Evolutionary conservation across 2,888 invertebrate genomes (phyloP).

Genomic region (Tachina lurida): DNA sequence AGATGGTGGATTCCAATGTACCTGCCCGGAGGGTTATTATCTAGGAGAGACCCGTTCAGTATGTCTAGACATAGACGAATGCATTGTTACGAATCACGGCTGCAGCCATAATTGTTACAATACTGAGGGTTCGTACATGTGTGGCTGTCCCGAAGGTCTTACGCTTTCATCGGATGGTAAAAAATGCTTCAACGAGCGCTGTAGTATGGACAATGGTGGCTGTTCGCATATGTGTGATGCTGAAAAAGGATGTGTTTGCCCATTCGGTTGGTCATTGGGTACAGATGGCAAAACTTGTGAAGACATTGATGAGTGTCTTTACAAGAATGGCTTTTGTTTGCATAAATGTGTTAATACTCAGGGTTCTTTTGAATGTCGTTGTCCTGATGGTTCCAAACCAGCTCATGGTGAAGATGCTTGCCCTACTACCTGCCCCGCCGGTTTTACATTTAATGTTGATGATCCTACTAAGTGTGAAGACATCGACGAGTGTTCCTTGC

Average conservation of each 20-base stretch:
- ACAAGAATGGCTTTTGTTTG: constrained; percentile 81
- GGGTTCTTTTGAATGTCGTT: constrained; percentile 84
- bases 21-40: constrained; percentile 84
- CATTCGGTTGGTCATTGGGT: constrained; percentile 81
- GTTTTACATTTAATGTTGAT: constrained; percentile 80
- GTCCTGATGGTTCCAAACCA: constrained; percentile 84
- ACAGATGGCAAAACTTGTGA: constrained; percentile 82
- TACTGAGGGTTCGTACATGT: constrained; percentile 84
- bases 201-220: constrained; percentile 80
- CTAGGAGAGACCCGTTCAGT: constrained; percentile 77
- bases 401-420: constrained; percentile 82
- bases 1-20: constrained; percentile 85
- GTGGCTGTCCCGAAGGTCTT: constrained; percentile 83
- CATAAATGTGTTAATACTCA: constrained; percentile 83
- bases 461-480: constrained; percentile 80
- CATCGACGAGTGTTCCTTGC: constrained; percentile 84
- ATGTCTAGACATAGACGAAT: constrained; percentile 81
- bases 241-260: constrained; percentile 82
- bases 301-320: constrained; percentile 84
- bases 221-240: constrained; percentile 83
- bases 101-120: constrained; percentile 82
- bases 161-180: constrained; percentile 78
- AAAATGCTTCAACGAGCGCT: constrained; percentile 80
- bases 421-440: constrained; percentile 81
- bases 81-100: constrained; percentile 75